Evolutionary conservation across 2,797 vertebrate genomes (phyloP), one percentile per base, ranked within the genome.

Genomic region (Crocodylus rhombifer): DNA sequence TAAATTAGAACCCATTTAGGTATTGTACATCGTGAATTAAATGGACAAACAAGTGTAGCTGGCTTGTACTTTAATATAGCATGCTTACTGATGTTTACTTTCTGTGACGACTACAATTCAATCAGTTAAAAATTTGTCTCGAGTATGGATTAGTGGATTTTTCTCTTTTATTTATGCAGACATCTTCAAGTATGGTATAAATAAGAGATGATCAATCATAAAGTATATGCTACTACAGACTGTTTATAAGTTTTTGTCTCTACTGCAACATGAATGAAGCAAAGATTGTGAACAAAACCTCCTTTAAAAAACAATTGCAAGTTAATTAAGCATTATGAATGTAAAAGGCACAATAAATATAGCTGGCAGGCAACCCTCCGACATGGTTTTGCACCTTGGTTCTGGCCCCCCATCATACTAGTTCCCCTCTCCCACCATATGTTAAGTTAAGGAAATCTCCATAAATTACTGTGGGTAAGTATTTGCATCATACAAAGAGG

Each of bases 1-100:
- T 82, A 79, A 95, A 83, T 83, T 81, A 71, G 56, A 82, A 25
- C 77, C 77, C 51, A 33, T 64, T 80, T 89, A 85, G 85, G 80
- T 91, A 7, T 42, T n/a, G 65, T 78, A 76, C n/a, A 51, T 0
- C 57, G 60, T 76, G 77, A 90, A 92, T 36, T 57, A 89, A 92
- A 82, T 36, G 61, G 84, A 61, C 61, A 82, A 91, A 91, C 71
- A 13, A 89, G 14, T 82, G 56, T 25, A 12, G 62, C 36, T 88
- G 69, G 36, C 89, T 94, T 89, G 56, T 85, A 80, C n/a, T 71
- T 90, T 86, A 79, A 80, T 89, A 5, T 63, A 88, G 91, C 84
- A 94, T 95, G 42, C 92, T 90, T 94, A 95, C 86, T 64, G 8
- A 84, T 95, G 58, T 90, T 93, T 89, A 87, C 63, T 89, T 95